phyloP scores from a whole-genome alignment of 1,140 invertebrate genomes.

The Thaumatotibia leucotreta region DNA sequence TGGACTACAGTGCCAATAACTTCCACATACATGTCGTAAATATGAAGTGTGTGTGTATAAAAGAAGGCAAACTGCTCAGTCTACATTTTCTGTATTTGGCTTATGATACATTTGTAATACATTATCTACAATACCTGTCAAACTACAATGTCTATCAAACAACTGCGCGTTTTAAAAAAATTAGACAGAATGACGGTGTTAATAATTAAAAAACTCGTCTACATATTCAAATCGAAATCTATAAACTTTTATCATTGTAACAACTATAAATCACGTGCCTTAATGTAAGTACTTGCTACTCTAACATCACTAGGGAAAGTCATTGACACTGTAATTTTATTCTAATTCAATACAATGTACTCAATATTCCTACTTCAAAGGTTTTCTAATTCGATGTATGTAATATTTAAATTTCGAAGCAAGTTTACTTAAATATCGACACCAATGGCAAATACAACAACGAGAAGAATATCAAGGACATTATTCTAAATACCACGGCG shows the following conservation, averaged over 20 bases:
- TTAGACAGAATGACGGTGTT: too few species aligned
- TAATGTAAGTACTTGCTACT: neutral
- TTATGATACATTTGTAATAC: too few species aligned
- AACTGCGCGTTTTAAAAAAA: too few species aligned
- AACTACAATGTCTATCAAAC: too few species aligned
- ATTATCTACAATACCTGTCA: too few species aligned
- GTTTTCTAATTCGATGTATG: slow-evolving; percentile 71
- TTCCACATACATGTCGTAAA: neutral
- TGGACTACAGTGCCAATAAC: neutral
- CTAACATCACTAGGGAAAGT: neutral
- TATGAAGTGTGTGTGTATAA: too few species aligned
- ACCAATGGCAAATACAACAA: slow-evolving; percentile 60
- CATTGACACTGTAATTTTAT: neutral
- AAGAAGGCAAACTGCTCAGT: too few species aligned
- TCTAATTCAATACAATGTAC: slow-evolving; percentile 24
- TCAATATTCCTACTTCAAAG: slow-evolving; percentile 36
- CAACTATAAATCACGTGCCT: neutral
- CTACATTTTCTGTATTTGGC: too few species aligned
- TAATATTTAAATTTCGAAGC: slow-evolving; percentile 48
- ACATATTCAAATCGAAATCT: neutral
- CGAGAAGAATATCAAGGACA: slow-evolving; percentile 45
- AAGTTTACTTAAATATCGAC: slow-evolving; percentile 42
- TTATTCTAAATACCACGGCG: slow-evolving; percentile 49
- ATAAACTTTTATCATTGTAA: neutral
- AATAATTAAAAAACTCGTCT: too few species aligned